These are phyloP conservation scores for Rhincodon typus DNA, from an alignment of 2,797 vertebrate species.

Conservation along the genomic window DNA sequence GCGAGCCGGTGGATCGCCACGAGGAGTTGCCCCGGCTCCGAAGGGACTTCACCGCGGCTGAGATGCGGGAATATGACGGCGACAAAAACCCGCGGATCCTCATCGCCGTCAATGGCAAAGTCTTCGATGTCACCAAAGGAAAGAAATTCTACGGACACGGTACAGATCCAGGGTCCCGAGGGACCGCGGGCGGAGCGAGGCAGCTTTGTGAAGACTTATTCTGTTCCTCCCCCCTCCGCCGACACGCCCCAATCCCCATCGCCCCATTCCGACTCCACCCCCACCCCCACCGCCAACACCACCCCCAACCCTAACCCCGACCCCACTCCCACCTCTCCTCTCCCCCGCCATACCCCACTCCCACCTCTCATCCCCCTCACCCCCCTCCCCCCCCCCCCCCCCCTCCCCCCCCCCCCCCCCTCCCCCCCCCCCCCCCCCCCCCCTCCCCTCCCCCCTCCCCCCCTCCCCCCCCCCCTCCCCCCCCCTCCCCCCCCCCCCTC, in stretches of 20 bases:
- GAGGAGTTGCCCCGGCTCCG: slow-evolving; percentile 71
- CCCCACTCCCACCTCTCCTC: too few relatives aligned
- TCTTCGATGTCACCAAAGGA: slow-evolving; percentile 87
- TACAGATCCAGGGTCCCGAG: slow-evolving; percentile 44
- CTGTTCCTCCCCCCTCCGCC: not conserved
- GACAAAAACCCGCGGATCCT: slow-evolving; percentile 72
- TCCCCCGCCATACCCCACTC: too few relatives aligned
- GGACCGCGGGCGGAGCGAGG: not conserved
- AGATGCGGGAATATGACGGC: slow-evolving; percentile 77
- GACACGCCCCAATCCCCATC: not conserved
- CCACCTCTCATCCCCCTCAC: too few relatives aligned
- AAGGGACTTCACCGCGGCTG: slow-evolving; percentile 75
- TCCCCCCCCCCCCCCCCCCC: too few relatives aligned
- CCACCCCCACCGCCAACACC: too few relatives aligned
- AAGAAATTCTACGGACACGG: slow-evolving; percentile 92
- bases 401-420: too few relatives aligned
- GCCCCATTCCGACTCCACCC: rapidly evolving
- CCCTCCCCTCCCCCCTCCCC: too few relatives aligned
- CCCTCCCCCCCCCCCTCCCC: too few relatives aligned
- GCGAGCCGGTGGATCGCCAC: slow-evolving; percentile 48
- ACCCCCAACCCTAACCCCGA: too few relatives aligned
- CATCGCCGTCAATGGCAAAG: slow-evolving; percentile 86
- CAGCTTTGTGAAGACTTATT: not conserved
- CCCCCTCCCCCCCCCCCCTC: too few relatives aligned
- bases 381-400: too few relatives aligned